Evolutionary conservation across 2,797 vertebrate species (phyloP).

Genomic region (Tympanoctomys barrerae): DNA sequence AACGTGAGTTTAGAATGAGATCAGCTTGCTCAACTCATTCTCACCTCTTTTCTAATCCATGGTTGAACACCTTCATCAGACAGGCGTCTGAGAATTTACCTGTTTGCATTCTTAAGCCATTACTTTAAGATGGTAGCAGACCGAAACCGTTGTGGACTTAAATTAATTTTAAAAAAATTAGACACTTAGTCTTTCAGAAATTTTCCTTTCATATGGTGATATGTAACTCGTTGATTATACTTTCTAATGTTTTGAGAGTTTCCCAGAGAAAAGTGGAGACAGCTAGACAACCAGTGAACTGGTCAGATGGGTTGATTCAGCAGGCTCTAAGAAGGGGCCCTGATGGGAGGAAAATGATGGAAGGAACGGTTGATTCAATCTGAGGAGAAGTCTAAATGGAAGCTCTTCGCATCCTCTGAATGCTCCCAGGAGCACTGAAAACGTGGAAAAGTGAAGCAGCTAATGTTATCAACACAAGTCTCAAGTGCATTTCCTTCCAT

Average conservation of each 20-base stretch:
- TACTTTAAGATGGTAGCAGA: slow-evolving; percentile 58
- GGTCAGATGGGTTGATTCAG: not conserved
- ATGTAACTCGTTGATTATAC: not conserved
- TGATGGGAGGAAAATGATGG: not conserved
- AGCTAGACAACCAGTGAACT: not conserved
- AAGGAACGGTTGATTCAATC: not conserved
- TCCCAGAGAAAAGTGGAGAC: slow-evolving; percentile 35
- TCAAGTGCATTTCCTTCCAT: not conserved
- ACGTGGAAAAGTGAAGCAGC: not conserved
- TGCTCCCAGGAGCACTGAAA: not conserved
- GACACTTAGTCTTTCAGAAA: slow-evolving; percentile 56
- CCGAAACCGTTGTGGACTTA: slow-evolving; percentile 4
- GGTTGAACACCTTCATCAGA: slow-evolving; percentile 77
- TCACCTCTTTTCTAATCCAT: slow-evolving; percentile 65
- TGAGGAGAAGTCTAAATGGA: not conserved
- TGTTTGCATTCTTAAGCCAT: slow-evolving; percentile 49
- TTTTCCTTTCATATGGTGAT: slow-evolving; percentile 39
- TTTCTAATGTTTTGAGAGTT: slow-evolving; percentile 42
- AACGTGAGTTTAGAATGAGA: slow-evolving; percentile 73
- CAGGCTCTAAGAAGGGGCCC: not conserved
- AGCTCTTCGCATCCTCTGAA: not conserved
- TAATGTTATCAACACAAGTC: not conserved
- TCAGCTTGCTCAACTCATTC: slow-evolving; percentile 68
- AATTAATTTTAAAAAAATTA: not conserved
- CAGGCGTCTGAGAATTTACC: slow-evolving; percentile 66